Evolutionary conservation across 2,888 invertebrate species (phyloP).

Genomic region (Iselma pallidipennis): DNA sequence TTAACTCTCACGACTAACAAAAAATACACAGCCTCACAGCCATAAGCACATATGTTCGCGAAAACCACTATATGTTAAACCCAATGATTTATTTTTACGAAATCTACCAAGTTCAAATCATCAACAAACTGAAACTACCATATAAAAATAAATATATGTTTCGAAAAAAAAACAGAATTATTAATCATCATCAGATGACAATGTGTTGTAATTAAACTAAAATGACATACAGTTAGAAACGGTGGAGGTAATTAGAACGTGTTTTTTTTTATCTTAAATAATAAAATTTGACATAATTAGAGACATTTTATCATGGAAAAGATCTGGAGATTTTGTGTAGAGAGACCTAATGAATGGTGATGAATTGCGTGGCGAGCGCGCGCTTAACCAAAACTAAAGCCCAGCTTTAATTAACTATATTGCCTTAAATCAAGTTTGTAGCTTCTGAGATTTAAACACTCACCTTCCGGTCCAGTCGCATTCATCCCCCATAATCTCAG

Average conservation of each 20-base stretch:
- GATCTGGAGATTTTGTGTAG: neutral
- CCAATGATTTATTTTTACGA: slow-evolving; percentile 19
- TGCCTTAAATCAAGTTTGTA: neutral
- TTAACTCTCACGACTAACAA: slow-evolving; percentile 33
- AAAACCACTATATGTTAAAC: slow-evolving; percentile 8
- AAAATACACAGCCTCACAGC: slow-evolving; percentile 33
- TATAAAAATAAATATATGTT: neutral
- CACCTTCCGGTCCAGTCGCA: slow-evolving; percentile 75
- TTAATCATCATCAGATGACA: neutral
- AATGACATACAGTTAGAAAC: neutral
- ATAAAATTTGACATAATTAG: neutral
- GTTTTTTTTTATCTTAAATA: no score
- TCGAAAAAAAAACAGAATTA: no score
- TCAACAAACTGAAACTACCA: neutral
- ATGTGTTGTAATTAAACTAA: neutral
- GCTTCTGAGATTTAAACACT: slow-evolving; percentile 33
- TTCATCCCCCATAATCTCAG: slow-evolving; percentile 67
- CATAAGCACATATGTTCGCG: slow-evolving; percentile 29
- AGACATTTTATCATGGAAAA: neutral
- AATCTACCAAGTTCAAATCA: slow-evolving; percentile 3
- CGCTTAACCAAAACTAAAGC: no score
- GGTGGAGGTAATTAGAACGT: no score
- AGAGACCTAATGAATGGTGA: neutral
- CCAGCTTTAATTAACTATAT: neutral
- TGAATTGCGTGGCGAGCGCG: neutral